Evolutionary conservation across 2,888 invertebrate genomes (phyloP).

Genomic region (Tortricodes alternella): DNA sequence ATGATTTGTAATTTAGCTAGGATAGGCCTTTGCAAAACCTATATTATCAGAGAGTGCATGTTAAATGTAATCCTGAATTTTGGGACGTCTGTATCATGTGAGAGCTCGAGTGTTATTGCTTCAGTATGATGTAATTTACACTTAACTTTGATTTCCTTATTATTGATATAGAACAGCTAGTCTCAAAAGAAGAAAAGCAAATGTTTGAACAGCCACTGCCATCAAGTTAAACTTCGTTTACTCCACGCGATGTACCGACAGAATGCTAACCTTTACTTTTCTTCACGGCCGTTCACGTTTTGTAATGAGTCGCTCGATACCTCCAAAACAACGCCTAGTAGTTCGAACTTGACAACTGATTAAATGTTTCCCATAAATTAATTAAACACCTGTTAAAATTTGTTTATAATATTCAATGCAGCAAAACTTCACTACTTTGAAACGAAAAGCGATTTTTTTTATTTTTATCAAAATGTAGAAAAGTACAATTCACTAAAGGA

Average conservation of each 20-base stretch:
- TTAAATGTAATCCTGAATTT: slow-evolving; percentile 69
- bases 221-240: slow-evolving; percentile 21
- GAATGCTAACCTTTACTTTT: slow-evolving; percentile 4
- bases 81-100: slow-evolving; percentile 66
- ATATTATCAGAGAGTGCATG: slow-evolving; percentile 73
- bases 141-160: slow-evolving; percentile 52
- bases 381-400: background rate
- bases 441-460: too few species aligned
- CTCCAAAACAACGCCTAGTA: slow-evolving; percentile 5
- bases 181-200: slow-evolving; percentile 50
- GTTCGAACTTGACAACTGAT: slow-evolving; percentile 12
- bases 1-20: slow-evolving; percentile 78
- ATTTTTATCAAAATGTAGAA: too few species aligned
- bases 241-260: slow-evolving; percentile 18
- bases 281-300: slow-evolving; percentile 11
- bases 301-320: slow-evolving; percentile 12
- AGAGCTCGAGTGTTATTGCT: slow-evolving; percentile 69
- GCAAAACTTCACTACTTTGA: too few species aligned
- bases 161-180: slow-evolving; percentile 67
- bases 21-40: slow-evolving; percentile 79
- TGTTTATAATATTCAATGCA: background rate
- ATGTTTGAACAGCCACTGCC: slow-evolving; percentile 28
- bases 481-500: too few species aligned
- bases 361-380: slow-evolving; percentile 16
- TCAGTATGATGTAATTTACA: slow-evolving; percentile 54